Conservation (phyloP, 2,113 vertebrate genomes). For the Pycnonotus jocosus region DNA sequence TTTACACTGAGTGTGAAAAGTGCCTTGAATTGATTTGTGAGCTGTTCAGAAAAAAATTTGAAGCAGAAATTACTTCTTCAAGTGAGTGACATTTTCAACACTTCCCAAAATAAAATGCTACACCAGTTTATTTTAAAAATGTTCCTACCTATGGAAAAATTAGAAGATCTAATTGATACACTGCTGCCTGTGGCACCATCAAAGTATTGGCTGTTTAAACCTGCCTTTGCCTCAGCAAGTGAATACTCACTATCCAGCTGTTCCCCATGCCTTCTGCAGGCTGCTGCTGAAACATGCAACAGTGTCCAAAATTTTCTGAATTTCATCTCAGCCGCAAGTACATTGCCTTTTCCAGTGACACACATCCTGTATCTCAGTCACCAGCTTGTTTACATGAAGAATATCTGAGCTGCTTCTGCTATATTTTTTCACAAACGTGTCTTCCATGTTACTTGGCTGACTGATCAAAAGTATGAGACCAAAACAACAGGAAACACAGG, state of each 20-base stretch:
- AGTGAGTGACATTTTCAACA: not conserved
- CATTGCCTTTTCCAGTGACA: not conserved
- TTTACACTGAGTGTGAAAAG: not conserved
- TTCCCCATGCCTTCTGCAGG: not conserved
- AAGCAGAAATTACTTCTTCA: slow-evolving; percentile 8
- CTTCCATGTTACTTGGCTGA: not conserved
- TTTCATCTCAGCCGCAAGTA: not conserved
- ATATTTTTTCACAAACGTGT: not conserved
- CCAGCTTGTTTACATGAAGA: not conserved
- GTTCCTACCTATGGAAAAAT: not conserved
- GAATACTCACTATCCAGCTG: not conserved
- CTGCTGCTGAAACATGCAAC: not conserved
- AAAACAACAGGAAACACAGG: not conserved
- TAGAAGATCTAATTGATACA: not conserved
- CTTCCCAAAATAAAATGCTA: not conserved
- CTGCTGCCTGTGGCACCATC: not conserved
- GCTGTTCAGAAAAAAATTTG: not conserved
- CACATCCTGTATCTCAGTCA: not conserved
- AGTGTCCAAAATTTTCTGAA: not conserved
- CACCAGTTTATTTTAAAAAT: not conserved
- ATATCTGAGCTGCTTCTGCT: not conserved
- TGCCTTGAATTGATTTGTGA: not conserved
- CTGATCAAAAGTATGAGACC: not conserved
- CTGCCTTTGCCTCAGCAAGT: not conserved
- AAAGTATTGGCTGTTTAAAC: not conserved